These are phyloP conservation scores for Tachypleus tridentatus DNA, from an alignment of 1,140 invertebrate species.

Conservation along the genomic window DNA sequence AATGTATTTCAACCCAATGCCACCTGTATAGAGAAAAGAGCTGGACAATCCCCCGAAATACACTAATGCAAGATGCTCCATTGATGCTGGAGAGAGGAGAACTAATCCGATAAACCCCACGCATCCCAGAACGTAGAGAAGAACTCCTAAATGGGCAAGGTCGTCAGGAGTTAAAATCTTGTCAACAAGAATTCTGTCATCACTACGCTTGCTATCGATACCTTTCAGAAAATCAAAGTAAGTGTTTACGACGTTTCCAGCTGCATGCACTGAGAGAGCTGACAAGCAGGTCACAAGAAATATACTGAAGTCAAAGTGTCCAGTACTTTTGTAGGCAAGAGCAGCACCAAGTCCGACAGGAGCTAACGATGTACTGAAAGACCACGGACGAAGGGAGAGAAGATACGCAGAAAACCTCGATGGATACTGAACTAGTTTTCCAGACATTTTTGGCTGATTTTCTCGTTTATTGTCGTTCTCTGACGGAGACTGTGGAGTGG, in stretches of 20 bases:
- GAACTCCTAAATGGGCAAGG: conserved; percentile 70
- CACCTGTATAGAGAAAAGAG: conserved; percentile 79
- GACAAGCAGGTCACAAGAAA: conserved; percentile 69
- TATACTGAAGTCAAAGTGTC: conserved; percentile 60
- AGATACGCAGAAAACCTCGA: conserved; percentile 61
- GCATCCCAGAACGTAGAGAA: conserved; percentile 76
- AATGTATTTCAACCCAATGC: conserved; percentile 88
- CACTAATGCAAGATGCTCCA: conserved; percentile 84
- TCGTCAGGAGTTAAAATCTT: conserved; percentile 65
- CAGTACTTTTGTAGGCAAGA: conserved; percentile 61
- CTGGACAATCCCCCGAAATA: conserved; percentile 93
- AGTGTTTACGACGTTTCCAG: conserved; percentile 93
- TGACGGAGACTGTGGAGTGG: too few relatives aligned
- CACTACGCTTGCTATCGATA: conserved; percentile 73
- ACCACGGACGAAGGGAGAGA: conserved; percentile 79
- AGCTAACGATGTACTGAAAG: conserved; percentile 75
- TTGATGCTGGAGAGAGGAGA: conserved; percentile 68
- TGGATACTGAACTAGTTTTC: too few relatives aligned
- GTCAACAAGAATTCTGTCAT: conserved; percentile 85
- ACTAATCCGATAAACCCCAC: conserved; percentile 71
- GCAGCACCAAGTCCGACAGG: conserved; percentile 77
- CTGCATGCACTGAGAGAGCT: conserved; percentile 80
- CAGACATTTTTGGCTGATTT: too few relatives aligned
- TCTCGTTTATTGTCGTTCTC: too few relatives aligned
- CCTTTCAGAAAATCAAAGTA: conserved; percentile 90